Evolutionary conservation across 2,113 vertebrate genomes (phyloP).

Genomic region (Tyto alba): DNA sequence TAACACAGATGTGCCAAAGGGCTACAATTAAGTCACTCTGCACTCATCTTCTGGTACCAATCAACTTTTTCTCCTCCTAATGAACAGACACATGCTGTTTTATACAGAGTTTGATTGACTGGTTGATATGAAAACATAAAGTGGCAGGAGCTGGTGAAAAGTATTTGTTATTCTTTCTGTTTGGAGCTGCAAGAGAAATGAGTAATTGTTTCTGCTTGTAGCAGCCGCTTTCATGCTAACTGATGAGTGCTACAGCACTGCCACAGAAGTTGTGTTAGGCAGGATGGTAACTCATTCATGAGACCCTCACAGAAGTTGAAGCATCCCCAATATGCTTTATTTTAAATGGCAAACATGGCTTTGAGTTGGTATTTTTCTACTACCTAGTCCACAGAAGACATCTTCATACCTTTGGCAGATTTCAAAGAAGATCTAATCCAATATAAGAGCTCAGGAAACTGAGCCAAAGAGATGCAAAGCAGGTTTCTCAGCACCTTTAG

Average conservation of each 20-base stretch:
- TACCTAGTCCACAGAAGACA: neutral
- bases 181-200: constrained; percentile 5
- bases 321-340: neutral
- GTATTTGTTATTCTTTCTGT: constrained; percentile 23
- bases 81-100: constrained; percentile 53
- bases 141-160: constrained; percentile 30
- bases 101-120: constrained; percentile 47
- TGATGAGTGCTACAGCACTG: neutral
- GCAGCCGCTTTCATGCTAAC: neutral
- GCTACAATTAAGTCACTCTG: constrained; percentile 57
- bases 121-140: constrained; percentile 47
- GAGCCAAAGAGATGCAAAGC: neutral
- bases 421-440: neutral
- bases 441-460: neutral
- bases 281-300: neutral
- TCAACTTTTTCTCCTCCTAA: constrained; percentile 55
- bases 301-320: neutral
- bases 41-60: constrained; percentile 53
- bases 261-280: neutral
- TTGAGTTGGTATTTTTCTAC: neutral
- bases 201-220: constrained; percentile 39
- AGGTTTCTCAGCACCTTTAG: neutral
- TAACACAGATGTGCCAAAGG: constrained; percentile 43
- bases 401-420: neutral
- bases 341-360: neutral